Percentiles rank a stretch among this genome's conserved stretches.
phyloP scores from a whole-genome alignment of 2,888 invertebrate genomes.

The Pasiphila rectangulata region DNA sequence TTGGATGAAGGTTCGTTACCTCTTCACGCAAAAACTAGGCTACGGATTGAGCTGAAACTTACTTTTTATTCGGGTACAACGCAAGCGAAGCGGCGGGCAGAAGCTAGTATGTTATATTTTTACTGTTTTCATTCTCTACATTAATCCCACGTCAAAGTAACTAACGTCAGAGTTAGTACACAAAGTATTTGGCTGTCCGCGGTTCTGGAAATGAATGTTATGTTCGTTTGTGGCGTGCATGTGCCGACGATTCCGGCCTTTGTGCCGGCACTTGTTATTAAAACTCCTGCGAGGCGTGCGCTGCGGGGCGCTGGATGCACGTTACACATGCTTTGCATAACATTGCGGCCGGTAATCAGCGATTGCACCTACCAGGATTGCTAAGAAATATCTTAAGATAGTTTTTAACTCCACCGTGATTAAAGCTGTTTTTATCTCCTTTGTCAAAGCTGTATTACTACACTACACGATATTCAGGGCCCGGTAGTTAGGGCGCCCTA shows the following conservation, averaged over 20 bases:
- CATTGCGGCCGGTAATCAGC: slow-evolving; percentile 5
- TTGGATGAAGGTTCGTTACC: no score
- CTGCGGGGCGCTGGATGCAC: slow-evolving; percentile 5
- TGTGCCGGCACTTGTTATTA: slow-evolving; percentile 61
- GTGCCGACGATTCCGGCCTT: slow-evolving; percentile 49
- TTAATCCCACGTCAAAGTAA: background rate
- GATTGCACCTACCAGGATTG: no score
- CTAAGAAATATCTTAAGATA: no score
- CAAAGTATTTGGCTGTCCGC: slow-evolving; percentile 41
- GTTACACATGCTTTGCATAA: slow-evolving; percentile 15
- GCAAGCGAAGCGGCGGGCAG: no score
- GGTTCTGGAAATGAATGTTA: slow-evolving; percentile 45
- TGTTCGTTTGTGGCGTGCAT: slow-evolving; percentile 44
- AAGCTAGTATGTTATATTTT: background rate
- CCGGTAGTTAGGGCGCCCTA: no score
- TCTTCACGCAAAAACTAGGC: no score
- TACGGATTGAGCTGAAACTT: no score
- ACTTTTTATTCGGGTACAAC: no score
- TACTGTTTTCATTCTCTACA: slow-evolving; percentile 1
- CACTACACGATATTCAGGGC: no score
- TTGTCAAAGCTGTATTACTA: no score
- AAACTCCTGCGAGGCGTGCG: slow-evolving; percentile 48
- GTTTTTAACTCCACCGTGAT: no score
- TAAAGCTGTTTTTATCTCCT: no score
- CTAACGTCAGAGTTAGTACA: slow-evolving; percentile 12